Evolutionary conservation across 2,797 vertebrate genomes (phyloP), one percentile per base, ranked within the genome.

Genomic region (Chlorospingus semifuscus): DNA sequence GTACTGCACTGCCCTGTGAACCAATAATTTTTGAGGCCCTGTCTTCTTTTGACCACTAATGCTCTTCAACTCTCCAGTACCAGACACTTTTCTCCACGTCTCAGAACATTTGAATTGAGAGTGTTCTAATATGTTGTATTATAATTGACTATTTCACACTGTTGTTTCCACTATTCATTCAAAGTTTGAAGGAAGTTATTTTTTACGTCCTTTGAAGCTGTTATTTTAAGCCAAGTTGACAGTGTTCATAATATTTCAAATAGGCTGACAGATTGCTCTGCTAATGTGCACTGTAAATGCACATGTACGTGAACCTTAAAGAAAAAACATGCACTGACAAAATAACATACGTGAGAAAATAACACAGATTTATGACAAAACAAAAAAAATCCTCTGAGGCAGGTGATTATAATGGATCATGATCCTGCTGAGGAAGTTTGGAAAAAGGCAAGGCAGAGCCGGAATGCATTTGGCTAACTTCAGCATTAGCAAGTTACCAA

Each of bases 221-320:
- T 92, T 93, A 86, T 72, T 95, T 94, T 95, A 93, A 96, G 94
- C 83, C 53, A 94, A 92, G 80, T 2, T 93, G 93, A 93, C 91
- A 95, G 59, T 90, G 92, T 93, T 94, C 94, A 93, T 84, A 94
- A 93, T 97, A 95, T 90, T 94, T 95, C 92, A 95, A 90, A 92
- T 12, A 83, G 1, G 1, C 30, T 95, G 94, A 97, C 90, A 90
- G 72, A 74, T 59, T 0, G 0, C 71, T 74, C 78, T 87, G 52
- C 66, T 95, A 96, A 96, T 93, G 90, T 60, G 86, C 70, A 87
- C 77, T 87, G 53, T 84, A 88, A 93, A 91, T 87, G 80, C 56
- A 95, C 63, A 63, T 20, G 46, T 59, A 90, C 18, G 0, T 55
- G 94, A 94, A 93, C 74, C 81, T 87, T 90, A 64, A 84, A 87